Base-by-base conservation (phyloP, 2,888 invertebrate species). In the Argyra leucocephala region DNA sequence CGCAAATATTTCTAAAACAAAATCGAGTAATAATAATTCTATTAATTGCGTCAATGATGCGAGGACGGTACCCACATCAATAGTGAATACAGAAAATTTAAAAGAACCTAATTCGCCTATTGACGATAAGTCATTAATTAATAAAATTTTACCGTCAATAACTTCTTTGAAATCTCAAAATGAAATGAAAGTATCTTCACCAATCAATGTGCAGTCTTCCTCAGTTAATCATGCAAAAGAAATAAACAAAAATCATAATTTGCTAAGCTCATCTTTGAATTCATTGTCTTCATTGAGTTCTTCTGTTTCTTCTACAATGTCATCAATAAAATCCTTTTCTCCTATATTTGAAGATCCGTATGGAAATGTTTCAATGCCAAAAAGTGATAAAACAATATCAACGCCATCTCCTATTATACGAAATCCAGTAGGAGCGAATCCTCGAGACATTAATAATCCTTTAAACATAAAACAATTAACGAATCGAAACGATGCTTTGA, bases 381-480 rank as follows among this genome's bases (percentile, higher is more conserved):
- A 78, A 72, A 76, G 71, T 48, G 48, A 48, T 48, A 48, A 48
- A n/a, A 48, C 48, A 12, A 37, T 63, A 18, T 24, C 67, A 59
- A 48, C 18, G 12, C 48, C 48, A 48, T 48, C 48, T 5, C 83
- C 48, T 48, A 15, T 48, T 18, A 15, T 48, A 48, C 12, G 93
- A 69, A 86, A 91, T 79, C 93, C 93, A 58, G 93, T 93, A 66
- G 93, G 93, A 67, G 92, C 93, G 61, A 93, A 93, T 81, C 93
- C 93, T 59, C 88, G 92, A 15, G 48, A 48, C 82, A 88, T 91
- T 70, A 94, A 94, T 82, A 93, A 94, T 82, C 94, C 94, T 66
- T 83, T 94, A 60, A 93, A 48, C 79, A 92, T 94, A 67, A 93
- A 93, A 74, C 93, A 93, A 81, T 82, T 94, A 72, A 93, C 92